Evolutionary conservation across 1,140 invertebrate genomes (phyloP), one percentile per base, ranked within the genome.

Genomic region (Hycleus phaleratus): DNA sequence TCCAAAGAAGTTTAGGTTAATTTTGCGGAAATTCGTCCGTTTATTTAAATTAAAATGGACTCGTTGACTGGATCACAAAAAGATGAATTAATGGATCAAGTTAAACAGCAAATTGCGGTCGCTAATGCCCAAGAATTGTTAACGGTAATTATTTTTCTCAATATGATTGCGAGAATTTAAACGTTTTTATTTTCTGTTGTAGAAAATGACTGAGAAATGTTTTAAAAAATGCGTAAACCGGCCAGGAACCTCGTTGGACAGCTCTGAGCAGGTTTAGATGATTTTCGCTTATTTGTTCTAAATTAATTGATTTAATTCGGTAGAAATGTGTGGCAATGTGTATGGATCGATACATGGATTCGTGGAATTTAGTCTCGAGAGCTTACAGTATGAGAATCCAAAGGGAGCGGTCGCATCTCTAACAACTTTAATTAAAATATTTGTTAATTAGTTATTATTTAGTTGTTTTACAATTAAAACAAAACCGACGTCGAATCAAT

Each of bases 191-290:
- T 68, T 55, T 75, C 65, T 70, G 12, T 82, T 85, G 49, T 74
- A 93, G 81, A 96, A 96, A 87, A 95, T 97, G 82, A 92, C 93
- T 39, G 91, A 96, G 72, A 97, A 97, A 77, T 98, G 95, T 77
- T 97, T 96, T 71, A 91, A 90, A 73, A 96, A 96, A 71, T 97
- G 95, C 75, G 86, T 98, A 61, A 73, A 74, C 47, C 95, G 93
- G 73, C 95, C 95, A 10, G 94, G 95, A n/a, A 85, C 85, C 10
- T 86, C 88, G 7, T 74, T 97, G 59, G 92, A 93, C 74, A 92
- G 81, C 73, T 91, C 90, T 1, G 93, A 97, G 82, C 91, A 95
- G 79, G 89, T 90, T 78, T 55, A 49, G 38, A 18, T 7, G 18
- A 26, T 39, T 39, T 7, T 39, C 38, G 10, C 38, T 39, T 39